Evolutionary conservation across 2,113 vertebrate genomes (phyloP).

Genomic region (Chlorocebus sabaeus): DNA sequence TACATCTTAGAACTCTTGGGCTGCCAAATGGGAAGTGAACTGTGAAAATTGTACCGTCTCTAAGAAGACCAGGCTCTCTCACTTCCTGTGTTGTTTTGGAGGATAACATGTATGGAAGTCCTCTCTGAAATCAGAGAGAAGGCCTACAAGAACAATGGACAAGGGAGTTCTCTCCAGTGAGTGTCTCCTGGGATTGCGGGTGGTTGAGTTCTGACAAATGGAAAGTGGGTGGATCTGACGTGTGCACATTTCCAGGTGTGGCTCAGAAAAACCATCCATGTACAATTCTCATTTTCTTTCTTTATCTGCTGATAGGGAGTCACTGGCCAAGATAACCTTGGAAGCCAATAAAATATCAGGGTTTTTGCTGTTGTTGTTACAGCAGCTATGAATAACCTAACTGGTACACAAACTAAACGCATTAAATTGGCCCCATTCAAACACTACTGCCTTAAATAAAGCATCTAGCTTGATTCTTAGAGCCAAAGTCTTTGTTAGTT

Average conservation of each 20-base stretch:
- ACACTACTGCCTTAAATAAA: not conserved
- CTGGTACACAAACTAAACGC: not conserved
- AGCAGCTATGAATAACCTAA: not conserved
- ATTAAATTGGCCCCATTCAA: not conserved
- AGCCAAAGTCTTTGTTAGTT: not conserved
- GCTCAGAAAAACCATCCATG: not conserved
- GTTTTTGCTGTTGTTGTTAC: not conserved
- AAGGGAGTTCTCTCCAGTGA: not conserved
- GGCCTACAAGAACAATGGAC: not conserved
- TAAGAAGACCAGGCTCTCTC: not conserved
- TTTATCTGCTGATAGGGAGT: not conserved
- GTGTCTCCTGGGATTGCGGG: not conserved
- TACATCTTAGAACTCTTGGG: not conserved
- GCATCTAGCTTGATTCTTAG: not conserved
- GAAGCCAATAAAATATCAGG: not conserved
- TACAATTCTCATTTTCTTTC: not conserved
- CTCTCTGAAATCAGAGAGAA: not conserved
- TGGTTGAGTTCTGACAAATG: not conserved
- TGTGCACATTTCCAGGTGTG: not conserved
- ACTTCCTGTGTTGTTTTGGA: not conserved
- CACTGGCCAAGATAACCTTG: not conserved
- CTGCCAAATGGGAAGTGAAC: not conserved
- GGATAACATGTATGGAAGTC: not conserved
- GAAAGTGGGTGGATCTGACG: not conserved
- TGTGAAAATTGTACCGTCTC: not conserved